Conservation (phyloP, 2,888 invertebrate genomes). For the Mythimna impura region DNA sequence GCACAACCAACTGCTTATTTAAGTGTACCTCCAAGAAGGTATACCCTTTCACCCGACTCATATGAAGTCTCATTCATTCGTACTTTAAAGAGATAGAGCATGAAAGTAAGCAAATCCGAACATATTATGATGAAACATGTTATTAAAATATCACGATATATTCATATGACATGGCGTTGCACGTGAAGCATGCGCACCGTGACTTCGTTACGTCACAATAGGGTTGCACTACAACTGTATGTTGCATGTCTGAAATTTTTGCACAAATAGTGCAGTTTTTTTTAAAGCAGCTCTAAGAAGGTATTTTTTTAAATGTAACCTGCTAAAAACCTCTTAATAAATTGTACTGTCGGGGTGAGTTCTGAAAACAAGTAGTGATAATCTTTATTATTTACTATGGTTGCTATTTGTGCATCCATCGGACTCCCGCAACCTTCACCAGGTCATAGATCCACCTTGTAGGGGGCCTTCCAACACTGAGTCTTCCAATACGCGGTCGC, state of each 20-base stretch:
- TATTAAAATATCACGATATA: slow-evolving; percentile 56
- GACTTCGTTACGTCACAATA: slow-evolving; percentile 66
- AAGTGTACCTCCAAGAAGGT: neutral
- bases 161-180: slow-evolving; percentile 57
- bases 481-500: too few relatives aligned
- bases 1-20: neutral
- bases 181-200: slow-evolving; percentile 65
- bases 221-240: slow-evolving; percentile 32
- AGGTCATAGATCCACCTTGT: too few relatives aligned
- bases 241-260: neutral
- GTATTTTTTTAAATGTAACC: too few relatives aligned
- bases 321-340: too few relatives aligned
- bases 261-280: neutral
- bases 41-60: slow-evolving; percentile 6
- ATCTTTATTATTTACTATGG: too few relatives aligned
- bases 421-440: too few relatives aligned
- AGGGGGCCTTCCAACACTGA: too few relatives aligned
- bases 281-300: too few relatives aligned
- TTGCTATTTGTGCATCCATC: too few relatives aligned
- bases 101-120: slow-evolving; percentile 34
- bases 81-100: slow-evolving; percentile 4
- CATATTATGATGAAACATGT: slow-evolving; percentile 63
- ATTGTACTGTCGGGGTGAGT: too few relatives aligned
- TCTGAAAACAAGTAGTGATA: too few relatives aligned
- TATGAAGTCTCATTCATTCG: slow-evolving; percentile 24